Base-by-base conservation (phyloP, 1,140 invertebrate genomes). In the Batillaria attramentaria region DNA sequence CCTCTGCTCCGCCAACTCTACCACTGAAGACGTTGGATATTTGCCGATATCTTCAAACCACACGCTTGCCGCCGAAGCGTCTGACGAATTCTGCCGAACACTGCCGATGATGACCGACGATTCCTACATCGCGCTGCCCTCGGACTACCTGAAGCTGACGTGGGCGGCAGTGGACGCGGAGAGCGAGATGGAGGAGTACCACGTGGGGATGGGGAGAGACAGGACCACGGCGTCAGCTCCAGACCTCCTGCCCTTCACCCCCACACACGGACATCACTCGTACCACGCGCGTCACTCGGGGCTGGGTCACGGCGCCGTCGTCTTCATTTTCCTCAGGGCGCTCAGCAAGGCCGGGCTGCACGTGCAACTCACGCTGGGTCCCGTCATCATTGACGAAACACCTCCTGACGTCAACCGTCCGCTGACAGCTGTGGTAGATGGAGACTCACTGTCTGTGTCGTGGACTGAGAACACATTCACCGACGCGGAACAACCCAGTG, bases 311-410 rank as follows among this genome's bases (percentile, higher is more conserved):
- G 80, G 79, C 4, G 50, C 69, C n/a, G 50, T 57, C 31, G 79
- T 85, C 54, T 85, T 81, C 70, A 35, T 81, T 13, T 73, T 83
- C 46, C 46, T 86, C 5, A 77, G 77, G 39, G 62, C 75, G 28
- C 60, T 79, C 6, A 86, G 81, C 75, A 86, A 82, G 70, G 82
- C 85, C 50, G 79, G 78, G 13, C 43, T 83, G 18, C 57, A 76
- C 43, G 74, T 66, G 0, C 43, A 68, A 18, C 50, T 78, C 16
- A 42, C 65, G 13, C 31, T 83, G 73, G 84, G 83, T 16, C 84
- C 84, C 20, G 28, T 86, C 33, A 50, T 83, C 24, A 83, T 84
- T 10, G 84, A 86, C 54, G 80, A 83, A 42, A 84, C 84, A 18
- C 81, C 83, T 0, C 84, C 84, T 20, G 31, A 62, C 18, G 68